These are phyloP conservation scores for Calidris pygmaea DNA, from an alignment of 2,113 vertebrate species.

Conservation along the genomic window DNA sequence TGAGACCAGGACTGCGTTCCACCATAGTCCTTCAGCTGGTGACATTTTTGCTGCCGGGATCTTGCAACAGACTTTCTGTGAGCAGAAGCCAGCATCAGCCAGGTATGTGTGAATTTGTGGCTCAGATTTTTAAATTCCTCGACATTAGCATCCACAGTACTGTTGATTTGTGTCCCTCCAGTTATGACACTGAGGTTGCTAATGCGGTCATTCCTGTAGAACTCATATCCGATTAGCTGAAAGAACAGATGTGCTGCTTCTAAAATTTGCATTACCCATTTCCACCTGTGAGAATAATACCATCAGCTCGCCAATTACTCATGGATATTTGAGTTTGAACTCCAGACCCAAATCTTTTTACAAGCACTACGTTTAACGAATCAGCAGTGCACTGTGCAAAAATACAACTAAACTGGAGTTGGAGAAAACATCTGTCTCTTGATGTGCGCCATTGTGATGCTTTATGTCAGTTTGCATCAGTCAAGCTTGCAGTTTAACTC, in stretches of 20 bases:
- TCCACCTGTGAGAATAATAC: conserved; percentile 33
- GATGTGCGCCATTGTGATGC: conserved; percentile 27
- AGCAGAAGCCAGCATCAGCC: background rate
- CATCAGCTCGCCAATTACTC: background rate
- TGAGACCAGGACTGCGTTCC: background rate
- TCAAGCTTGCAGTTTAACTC: conserved; percentile 63
- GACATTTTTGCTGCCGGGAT: background rate
- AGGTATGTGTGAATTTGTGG: background rate
- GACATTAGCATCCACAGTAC: background rate
- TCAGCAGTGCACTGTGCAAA: conserved; percentile 13
- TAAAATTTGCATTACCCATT: conserved; percentile 52
- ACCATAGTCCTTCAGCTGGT: background rate
- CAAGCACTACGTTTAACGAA: background rate
- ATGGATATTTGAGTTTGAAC: conserved; percentile 29
- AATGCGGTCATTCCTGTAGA: conserved; percentile 36
- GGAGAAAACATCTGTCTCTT: conserved; percentile 60
- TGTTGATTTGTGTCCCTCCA: conserved; percentile 20
- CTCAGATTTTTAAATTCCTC: background rate
- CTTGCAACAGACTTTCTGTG: background rate
- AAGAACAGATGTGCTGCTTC: conserved; percentile 51
- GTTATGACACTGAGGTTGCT: conserved; percentile 1
- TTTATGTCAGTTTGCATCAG: conserved; percentile 63
- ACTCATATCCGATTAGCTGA: conserved; percentile 5
- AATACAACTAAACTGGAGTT: background rate
- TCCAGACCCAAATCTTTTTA: conserved; percentile 38